Evolutionary conservation across 2,888 invertebrate species (phyloP), one percentile per base, ranked within the genome.

Genomic region (Euclidia mi): DNA sequence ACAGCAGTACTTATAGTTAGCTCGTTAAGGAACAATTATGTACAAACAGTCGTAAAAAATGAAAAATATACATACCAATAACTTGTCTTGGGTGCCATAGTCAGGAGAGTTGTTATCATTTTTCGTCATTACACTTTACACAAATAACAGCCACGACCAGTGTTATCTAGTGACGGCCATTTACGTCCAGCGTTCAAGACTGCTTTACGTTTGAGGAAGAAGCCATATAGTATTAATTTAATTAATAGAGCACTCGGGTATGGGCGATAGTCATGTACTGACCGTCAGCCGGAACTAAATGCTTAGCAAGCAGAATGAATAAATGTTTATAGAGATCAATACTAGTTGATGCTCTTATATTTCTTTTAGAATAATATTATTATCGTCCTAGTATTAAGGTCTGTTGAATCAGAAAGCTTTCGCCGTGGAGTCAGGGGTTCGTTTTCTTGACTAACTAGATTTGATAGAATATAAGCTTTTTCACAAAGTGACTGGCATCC

Each of bases 181-280:
- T 81, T 76, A 76, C 78, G 63, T 77, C 73, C 76, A 78, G 58
- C 73, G 71, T 78, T 75, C 82, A 77, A 76, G 79, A 79, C 78
- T 79, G 81, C 85, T 83, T 83, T 70, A 78, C 81, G 84, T 81
- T 79, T 79, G 65, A 79, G 65, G 84, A 88, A 84, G 90, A 93
- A 93, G 89, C 92, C 93, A 11, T 91, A 92, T 66, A 78, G 64
- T 61, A 55, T 58, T 84, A 94, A 94, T 93, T 91, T 82, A 91
- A 92, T 94, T 92, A 91, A 91, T 92, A 84, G 80, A 79, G 81
- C 72, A 79, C 73, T 77, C 69, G 65, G 57, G 71, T 77, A 69
- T 69, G 75, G 68, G 73, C 65, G 60, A 68, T 61, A 55, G 15
- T 41, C 17, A 25, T 51, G 50, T 58, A 44, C 49, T 40, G 51